A percentile compares a stretch with the other conserved stretches of the same genome.
Evolutionary conservation across 1,140 invertebrate species (phyloP).

Genomic region (Heliothis virescens): DNA sequence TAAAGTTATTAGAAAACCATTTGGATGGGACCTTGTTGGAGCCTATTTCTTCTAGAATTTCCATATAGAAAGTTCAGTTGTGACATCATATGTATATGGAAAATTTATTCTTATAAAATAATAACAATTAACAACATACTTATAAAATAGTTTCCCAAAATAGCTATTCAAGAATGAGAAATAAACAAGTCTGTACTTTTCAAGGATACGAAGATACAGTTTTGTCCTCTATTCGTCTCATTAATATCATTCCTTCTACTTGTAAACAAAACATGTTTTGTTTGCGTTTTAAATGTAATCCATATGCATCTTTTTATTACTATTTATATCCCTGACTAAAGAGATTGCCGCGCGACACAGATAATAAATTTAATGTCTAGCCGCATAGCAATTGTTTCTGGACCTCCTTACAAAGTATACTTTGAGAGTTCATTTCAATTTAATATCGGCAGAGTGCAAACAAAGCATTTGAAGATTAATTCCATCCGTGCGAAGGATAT

Average conservation of each 20-base stretch:
- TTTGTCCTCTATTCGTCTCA: too few species aligned
- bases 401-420: not conserved
- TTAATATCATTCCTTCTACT: too few species aligned
- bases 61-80: too few species aligned
- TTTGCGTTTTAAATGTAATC: not conserved
- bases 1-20: too few species aligned
- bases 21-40: too few species aligned
- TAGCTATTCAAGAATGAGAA: too few species aligned
- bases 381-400: not conserved
- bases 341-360: slow-evolving; percentile 16
- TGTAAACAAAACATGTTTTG: not conserved
- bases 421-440: not conserved
- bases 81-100: too few species aligned
- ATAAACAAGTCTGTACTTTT: not conserved
- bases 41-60: too few species aligned
- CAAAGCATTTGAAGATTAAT: not conserved
- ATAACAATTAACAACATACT: too few species aligned
- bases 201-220: too few species aligned
- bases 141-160: too few species aligned
- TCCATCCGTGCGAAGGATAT: not conserved
- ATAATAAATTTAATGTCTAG: slow-evolving; percentile 1
- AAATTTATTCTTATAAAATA: too few species aligned
- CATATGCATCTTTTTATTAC: not conserved
- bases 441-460: not conserved
- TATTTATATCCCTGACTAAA: slow-evolving; percentile 29